Conservation (phyloP, 2,797 vertebrate species). For the Argya squamiceps region DNA sequence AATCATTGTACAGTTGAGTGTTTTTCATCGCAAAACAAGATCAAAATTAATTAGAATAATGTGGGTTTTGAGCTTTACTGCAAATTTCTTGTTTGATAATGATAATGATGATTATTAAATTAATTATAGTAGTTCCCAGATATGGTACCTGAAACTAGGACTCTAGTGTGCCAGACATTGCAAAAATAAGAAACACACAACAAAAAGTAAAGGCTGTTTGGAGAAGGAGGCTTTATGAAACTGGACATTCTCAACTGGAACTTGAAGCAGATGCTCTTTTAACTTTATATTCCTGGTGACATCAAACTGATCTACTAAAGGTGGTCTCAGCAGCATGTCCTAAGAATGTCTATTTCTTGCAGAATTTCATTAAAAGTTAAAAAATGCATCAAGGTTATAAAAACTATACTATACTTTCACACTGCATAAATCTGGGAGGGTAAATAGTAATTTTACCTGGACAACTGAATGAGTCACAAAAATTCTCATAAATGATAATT, state of each 20-base stretch:
- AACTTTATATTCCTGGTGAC: neutral
- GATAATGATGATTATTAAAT: neutral
- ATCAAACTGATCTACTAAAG: neutral
- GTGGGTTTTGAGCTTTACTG: neutral
- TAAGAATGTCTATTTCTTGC: neutral
- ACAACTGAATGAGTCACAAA: neutral
- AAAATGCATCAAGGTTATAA: neutral
- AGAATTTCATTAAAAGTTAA: neutral
- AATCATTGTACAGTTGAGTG: neutral
- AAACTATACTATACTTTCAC: neutral
- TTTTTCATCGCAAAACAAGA: neutral
- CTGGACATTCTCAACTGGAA: neutral
- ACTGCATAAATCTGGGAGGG: neutral
- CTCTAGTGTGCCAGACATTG: neutral
- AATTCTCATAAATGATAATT: neutral
- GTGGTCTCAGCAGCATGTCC: neutral
- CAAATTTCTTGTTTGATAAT: neutral
- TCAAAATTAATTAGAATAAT: neutral
- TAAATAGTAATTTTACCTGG: neutral
- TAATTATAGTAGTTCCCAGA: neutral
- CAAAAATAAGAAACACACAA: neutral
- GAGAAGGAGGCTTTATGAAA: neutral
- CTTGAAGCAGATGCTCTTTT: neutral
- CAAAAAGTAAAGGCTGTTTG: neutral
- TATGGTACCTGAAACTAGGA: neutral